These are phyloP conservation scores for Pogona vitticeps DNA, from an alignment of 2,113 vertebrate species.

Conservation along the genomic window DNA sequence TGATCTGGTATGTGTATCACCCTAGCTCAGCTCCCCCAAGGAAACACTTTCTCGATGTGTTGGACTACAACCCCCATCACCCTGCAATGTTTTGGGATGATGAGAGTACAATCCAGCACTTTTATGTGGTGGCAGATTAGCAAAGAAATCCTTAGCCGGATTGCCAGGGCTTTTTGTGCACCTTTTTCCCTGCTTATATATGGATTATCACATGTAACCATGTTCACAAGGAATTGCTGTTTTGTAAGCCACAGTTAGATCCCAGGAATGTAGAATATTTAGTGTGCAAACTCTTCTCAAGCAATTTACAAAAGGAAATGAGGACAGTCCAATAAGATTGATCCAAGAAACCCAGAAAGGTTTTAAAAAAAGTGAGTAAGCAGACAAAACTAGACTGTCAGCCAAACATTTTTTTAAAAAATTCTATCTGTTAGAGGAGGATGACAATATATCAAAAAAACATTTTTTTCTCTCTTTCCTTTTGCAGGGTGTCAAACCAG, in stretches of 20 bases:
- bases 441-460: neutral
- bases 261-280: neutral
- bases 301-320: neutral
- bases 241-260: neutral
- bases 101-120: neutral
- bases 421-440: neutral
- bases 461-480: neutral
- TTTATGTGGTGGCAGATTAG: no score
- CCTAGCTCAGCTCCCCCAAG: neutral
- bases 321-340: neutral
- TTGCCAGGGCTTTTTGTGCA: neutral
- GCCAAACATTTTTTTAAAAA: neutral
- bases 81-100: neutral
- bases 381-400: neutral
- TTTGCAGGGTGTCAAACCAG: constrained; percentile 94
- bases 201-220: neutral
- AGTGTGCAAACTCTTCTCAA: neutral
- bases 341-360: neutral
- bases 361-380: neutral
- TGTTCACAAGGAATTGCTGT: neutral
- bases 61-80: neutral
- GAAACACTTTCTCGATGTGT: neutral
- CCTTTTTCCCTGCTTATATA: neutral
- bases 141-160: neutral
- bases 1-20: neutral